These are phyloP conservation scores for Stichodactyla helianthus DNA, from an alignment of 64 coral and sea anemone genomes.

Conservation along the genomic window DNA sequence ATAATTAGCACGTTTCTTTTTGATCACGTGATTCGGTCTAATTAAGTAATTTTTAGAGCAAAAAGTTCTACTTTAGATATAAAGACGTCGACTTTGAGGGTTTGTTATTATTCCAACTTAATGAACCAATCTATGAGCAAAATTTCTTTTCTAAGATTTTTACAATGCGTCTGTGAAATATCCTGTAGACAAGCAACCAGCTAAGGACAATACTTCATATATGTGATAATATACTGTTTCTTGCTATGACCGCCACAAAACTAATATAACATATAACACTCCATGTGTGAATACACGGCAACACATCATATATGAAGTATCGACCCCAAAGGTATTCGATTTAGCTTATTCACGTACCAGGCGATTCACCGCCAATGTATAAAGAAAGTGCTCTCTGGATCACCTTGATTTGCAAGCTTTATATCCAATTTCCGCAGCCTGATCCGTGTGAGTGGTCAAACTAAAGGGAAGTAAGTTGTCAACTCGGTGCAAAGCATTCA, in stretches of 20 bases:
- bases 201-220: neutral
- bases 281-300: neutral
- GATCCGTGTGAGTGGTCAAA: neutral
- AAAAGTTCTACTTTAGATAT: neutral
- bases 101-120: neutral
- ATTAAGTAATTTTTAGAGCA: neutral
- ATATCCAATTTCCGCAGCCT: conserved; percentile 1
- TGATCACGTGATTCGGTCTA: neutral
- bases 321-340: neutral
- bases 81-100: conserved; percentile 1
- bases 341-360: neutral
- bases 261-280: neutral
- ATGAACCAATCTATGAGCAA: neutral
- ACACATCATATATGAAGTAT: neutral
- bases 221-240: neutral
- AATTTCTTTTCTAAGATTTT: neutral
- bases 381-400: neutral
- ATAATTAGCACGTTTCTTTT: neutral
- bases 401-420: conserved; percentile 17
- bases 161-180: conserved; percentile 4
- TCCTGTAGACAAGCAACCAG: neutral
- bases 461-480: neutral
- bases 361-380: neutral
- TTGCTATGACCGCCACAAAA: neutral
- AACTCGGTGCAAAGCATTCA: neutral